Percentiles rank a stretch among this genome's conserved stretches.
These are phyloP conservation scores for Polyergus mexicanus DNA, from an alignment of 1,140 invertebrate species.

Conservation along the genomic window DNA sequence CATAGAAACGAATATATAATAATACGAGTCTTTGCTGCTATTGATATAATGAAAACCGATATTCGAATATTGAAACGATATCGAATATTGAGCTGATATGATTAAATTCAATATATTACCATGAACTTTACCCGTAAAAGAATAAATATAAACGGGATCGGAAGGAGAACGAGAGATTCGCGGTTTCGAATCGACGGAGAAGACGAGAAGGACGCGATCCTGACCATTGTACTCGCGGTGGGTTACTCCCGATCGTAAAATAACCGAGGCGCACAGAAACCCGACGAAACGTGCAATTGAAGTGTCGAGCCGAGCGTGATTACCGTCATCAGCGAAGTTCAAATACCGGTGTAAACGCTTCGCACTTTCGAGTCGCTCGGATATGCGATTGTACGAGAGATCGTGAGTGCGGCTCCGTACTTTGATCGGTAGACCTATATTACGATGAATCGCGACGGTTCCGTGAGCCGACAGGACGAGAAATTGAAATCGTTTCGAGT, in stretches of 20 bases:
- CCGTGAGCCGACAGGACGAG: conserved; percentile 54
- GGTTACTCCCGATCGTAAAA: conserved; percentile 80
- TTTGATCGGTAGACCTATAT: conserved; percentile 71
- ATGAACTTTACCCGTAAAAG: no score
- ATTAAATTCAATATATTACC: conserved; percentile 21
- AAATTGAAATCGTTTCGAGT: conserved; percentile 71
- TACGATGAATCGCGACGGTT: conserved; percentile 67
- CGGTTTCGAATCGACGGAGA: conserved; percentile 55
- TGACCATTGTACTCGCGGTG: conserved; percentile 70
- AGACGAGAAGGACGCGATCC: conserved; percentile 68
- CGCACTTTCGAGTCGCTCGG: conserved; percentile 79
- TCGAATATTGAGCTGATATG: not conserved
- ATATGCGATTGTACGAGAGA: conserved; percentile 77
- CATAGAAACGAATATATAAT: not conserved
- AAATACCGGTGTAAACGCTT: conserved; percentile 81
- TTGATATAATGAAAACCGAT: not conserved
- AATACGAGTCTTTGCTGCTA: not conserved
- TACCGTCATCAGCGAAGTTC: conserved; percentile 82
- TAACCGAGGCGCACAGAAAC: conserved; percentile 80
- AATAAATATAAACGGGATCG: not conserved
- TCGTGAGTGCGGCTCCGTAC: conserved; percentile 72
- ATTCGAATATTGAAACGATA: not conserved
- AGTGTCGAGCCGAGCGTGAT: conserved; percentile 78
- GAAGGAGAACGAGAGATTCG: conserved; percentile 19
- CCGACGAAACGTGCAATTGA: conserved; percentile 82